Conservation (phyloP, 2,113 vertebrate species). For the Synchiropus splendidus region DNA sequence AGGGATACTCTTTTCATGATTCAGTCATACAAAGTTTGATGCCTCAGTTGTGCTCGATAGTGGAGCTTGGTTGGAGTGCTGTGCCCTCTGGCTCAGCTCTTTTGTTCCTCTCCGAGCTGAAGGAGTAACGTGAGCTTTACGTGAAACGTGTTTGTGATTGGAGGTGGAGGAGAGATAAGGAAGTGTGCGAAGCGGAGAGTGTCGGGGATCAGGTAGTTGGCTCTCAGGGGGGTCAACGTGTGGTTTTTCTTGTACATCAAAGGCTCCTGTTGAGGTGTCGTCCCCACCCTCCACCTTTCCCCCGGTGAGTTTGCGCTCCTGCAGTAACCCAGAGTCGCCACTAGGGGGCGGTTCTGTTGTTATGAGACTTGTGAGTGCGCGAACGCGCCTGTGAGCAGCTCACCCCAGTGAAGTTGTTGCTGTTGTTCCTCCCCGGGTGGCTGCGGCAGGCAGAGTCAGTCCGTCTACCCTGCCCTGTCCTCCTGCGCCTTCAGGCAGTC, state of each 20-base stretch:
- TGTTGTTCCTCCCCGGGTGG: constrained; percentile 53
- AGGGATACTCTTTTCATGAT: too few relatives aligned
- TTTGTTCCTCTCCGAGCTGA: too few relatives aligned
- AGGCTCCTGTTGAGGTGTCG: constrained; percentile 34
- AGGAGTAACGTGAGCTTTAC: too few relatives aligned
- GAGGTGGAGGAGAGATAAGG: constrained; percentile 4
- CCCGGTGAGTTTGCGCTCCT: constrained; percentile 57
- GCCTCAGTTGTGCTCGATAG: too few relatives aligned
- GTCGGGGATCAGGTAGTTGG: constrained; percentile 1
- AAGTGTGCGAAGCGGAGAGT: constrained; percentile 9
- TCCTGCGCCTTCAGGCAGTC: constrained; percentile 97
- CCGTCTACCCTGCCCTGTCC: constrained; percentile 87
- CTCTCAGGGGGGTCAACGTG: constrained; percentile 24
- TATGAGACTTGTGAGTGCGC: neutral
- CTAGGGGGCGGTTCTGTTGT: constrained; percentile 1
- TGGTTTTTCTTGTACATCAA: constrained; percentile 56
- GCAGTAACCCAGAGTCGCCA: constrained; percentile 42
- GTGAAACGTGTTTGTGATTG: too few relatives aligned
- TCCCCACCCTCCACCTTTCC: constrained; percentile 58
- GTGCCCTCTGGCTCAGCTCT: too few relatives aligned
- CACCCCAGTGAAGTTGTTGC: constrained; percentile 27
- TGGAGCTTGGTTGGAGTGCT: too few relatives aligned
- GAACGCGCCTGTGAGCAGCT: neutral
- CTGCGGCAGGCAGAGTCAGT: constrained; percentile 88
- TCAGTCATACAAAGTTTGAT: too few relatives aligned